Evolutionary conservation across 2,797 vertebrate species (phyloP).

Genomic region (Apogon hyalosoma): DNA sequence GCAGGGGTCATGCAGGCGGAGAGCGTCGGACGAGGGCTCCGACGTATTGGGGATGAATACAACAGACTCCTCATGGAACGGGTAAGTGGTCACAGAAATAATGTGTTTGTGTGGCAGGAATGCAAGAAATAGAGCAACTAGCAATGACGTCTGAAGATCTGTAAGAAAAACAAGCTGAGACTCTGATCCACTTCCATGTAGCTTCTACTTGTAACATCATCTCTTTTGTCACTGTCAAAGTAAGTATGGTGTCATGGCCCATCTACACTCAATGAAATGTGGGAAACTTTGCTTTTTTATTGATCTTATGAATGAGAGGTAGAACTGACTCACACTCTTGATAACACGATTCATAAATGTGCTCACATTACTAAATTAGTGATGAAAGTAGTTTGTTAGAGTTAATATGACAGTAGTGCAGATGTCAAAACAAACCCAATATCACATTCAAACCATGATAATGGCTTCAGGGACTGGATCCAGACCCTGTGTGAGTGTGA

Average conservation of each 20-base stretch:
- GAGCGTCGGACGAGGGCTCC: slow-evolving; percentile 88
- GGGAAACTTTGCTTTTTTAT: too few species aligned
- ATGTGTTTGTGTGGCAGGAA: background rate
- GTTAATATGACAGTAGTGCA: background rate
- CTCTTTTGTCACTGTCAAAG: too few species aligned
- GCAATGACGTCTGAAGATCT: background rate
- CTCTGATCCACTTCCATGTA: too few species aligned
- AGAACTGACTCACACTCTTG: too few species aligned
- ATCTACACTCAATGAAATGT: too few species aligned
- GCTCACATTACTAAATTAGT: too few species aligned
- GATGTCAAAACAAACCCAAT: background rate
- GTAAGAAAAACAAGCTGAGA: too few species aligned
- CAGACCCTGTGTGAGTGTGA: background rate
- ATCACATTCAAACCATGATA: background rate
- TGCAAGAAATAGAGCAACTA: background rate
- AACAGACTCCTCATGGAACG: slow-evolving; percentile 71
- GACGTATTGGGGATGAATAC: slow-evolving; percentile 91
- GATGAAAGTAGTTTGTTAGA: background rate
- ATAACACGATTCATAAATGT: background rate
- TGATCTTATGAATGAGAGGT: too few species aligned
- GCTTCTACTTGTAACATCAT: too few species aligned
- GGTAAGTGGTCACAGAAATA: slow-evolving; percentile 67
- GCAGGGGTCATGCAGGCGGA: slow-evolving; percentile 84
- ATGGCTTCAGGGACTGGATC: background rate
- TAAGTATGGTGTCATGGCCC: too few species aligned